phyloP scores from a whole-genome alignment of 2,888 invertebrate species.

The Aphidoletes aphidimyza region DNA sequence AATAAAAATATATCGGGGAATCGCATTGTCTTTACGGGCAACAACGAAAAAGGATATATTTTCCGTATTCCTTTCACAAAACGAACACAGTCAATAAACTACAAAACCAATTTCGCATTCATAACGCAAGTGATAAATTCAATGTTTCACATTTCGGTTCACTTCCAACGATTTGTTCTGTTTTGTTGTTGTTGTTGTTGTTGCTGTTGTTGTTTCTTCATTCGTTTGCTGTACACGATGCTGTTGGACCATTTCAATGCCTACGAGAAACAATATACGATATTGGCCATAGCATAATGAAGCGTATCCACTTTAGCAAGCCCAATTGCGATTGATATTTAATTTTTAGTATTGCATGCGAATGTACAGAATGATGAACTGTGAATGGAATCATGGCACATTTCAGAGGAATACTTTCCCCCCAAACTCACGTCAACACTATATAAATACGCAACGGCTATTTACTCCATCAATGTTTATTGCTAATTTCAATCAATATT shows the following conservation, averaged over 20 bases:
- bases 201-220: neutral
- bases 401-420: neutral
- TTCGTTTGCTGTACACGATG: neutral
- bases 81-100: constrained; percentile 1
- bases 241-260: neutral
- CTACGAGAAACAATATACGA: constrained; percentile 12
- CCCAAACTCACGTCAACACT: neutral
- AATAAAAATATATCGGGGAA: neutral
- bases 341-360: constrained; percentile 26
- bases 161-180: neutral
- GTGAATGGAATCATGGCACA: neutral
- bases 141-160: constrained; percentile 49
- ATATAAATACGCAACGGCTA: constrained; percentile 19
- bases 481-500: constrained; percentile 21
- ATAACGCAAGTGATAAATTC: constrained; percentile 43
- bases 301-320: constrained; percentile 25
- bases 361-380: neutral
- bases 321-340: constrained; percentile 36
- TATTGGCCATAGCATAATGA: constrained; percentile 29
- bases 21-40: neutral
- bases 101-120: constrained; percentile 40
- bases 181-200: too few species aligned
- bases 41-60: constrained; percentile 13
- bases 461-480: constrained; percentile 6
- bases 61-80: neutral